These are phyloP conservation scores for Etheostoma cragini DNA, from an alignment of 2,113 vertebrate species.

Conservation along the genomic window DNA sequence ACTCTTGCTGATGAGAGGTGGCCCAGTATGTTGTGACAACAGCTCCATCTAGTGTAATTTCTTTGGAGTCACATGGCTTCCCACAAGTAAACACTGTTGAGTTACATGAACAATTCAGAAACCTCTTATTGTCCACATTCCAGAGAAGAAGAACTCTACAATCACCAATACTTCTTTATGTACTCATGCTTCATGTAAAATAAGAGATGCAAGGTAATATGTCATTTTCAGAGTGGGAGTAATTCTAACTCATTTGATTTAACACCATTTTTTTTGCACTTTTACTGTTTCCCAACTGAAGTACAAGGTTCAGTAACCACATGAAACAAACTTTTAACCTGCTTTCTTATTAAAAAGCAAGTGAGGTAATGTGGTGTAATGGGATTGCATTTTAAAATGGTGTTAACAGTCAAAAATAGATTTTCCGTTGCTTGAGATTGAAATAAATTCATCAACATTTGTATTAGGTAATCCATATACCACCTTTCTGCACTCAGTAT, in stretches of 20 bases:
- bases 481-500: not conserved
- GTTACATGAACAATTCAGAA: not conserved
- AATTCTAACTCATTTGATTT: not conserved
- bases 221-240: not conserved
- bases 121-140: too few relatives aligned
- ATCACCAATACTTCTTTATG: too few relatives aligned
- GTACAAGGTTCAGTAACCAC: not conserved
- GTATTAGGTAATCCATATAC: not conserved
- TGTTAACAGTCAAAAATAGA: not conserved
- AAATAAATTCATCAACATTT: not conserved
- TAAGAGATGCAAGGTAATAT: not conserved
- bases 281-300: not conserved
- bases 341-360: not conserved
- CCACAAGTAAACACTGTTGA: not conserved
- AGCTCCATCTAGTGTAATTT: conserved; percentile 55
- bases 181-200: not conserved
- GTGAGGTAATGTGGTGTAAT: not conserved
- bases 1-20: not conserved
- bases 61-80: conserved; percentile 22
- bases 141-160: too few relatives aligned
- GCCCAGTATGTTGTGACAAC: conserved; percentile 4
- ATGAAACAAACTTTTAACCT: not conserved
- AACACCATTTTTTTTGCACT: not conserved
- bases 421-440: not conserved
- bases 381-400: not conserved